Evolutionary conservation across 2,113 vertebrate genomes (phyloP).

Genomic region (Aphelocoma coerulescens): DNA sequence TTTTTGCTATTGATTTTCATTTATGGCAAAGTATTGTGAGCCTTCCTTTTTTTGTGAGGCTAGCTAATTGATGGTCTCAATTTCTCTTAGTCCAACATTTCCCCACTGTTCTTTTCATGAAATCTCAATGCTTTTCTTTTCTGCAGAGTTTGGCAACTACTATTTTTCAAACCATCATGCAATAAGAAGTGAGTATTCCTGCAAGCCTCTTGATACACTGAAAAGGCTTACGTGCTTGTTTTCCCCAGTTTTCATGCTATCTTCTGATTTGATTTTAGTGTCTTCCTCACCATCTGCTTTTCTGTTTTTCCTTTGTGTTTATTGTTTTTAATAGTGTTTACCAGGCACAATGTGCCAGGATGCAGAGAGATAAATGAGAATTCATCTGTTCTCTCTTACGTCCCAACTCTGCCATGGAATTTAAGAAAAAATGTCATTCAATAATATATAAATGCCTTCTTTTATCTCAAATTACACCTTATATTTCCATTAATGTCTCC

Average conservation of each 20-base stretch:
- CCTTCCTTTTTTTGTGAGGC: neutral
- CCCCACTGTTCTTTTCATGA: neutral
- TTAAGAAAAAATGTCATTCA: neutral
- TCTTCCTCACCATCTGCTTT: conserved; percentile 24
- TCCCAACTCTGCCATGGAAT: neutral
- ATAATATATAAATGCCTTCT: conserved; percentile 32
- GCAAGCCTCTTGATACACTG: neutral
- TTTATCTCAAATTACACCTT: conserved; percentile 11
- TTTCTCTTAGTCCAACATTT: neutral
- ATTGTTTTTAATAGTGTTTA: conserved; percentile 22
- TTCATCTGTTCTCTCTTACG: neutral
- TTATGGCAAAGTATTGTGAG: neutral
- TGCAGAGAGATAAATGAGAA: neutral
- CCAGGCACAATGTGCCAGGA: neutral
- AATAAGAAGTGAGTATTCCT: neutral
- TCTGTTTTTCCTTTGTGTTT: neutral
- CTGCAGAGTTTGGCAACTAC: neutral
- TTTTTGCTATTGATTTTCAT: neutral
- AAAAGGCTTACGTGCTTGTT: neutral
- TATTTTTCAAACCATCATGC: neutral
- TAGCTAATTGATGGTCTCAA: neutral
- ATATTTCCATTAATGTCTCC: neutral
- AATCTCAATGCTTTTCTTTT: neutral
- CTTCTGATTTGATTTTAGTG: neutral
- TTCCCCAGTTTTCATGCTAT: neutral